Conservation (phyloP, 2,797 vertebrate species). For the Eulemur albifrons region DNA sequence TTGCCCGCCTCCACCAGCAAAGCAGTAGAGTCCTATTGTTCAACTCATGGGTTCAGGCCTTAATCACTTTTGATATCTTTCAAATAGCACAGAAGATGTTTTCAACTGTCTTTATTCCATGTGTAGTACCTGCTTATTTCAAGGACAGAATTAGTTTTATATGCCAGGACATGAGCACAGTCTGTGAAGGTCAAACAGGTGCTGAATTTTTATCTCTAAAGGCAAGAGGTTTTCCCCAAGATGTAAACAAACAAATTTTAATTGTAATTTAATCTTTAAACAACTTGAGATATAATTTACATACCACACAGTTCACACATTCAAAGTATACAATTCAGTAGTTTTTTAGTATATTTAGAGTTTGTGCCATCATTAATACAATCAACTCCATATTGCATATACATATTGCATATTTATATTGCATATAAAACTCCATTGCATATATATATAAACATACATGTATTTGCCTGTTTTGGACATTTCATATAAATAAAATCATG, state of each 20-base stretch:
- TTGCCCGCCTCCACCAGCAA: neutral
- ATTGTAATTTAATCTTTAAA: conserved; percentile 5
- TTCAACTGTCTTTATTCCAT: neutral
- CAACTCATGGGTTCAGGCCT: neutral
- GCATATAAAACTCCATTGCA: no score
- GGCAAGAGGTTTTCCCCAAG: neutral
- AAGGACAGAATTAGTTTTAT: neutral
- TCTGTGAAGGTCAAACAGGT: neutral
- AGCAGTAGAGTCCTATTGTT: neutral
- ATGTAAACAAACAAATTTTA: neutral
- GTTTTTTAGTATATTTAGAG: neutral
- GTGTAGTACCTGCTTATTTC: neutral
- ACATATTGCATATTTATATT: no score
- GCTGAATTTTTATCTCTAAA: neutral
- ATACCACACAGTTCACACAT: neutral
- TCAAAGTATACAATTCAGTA: neutral
- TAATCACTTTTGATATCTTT: conserved; percentile 16
- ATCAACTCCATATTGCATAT: neutral
- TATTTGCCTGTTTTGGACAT: neutral
- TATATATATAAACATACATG: neutral
- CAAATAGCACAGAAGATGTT: neutral
- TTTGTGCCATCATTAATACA: neutral
- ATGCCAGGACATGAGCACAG: neutral
- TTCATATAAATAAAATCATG: neutral
- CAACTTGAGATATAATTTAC: conserved; percentile 12